Base-by-base conservation (phyloP, 2,113 vertebrate species). In the Erinaceus europaeus region DNA sequence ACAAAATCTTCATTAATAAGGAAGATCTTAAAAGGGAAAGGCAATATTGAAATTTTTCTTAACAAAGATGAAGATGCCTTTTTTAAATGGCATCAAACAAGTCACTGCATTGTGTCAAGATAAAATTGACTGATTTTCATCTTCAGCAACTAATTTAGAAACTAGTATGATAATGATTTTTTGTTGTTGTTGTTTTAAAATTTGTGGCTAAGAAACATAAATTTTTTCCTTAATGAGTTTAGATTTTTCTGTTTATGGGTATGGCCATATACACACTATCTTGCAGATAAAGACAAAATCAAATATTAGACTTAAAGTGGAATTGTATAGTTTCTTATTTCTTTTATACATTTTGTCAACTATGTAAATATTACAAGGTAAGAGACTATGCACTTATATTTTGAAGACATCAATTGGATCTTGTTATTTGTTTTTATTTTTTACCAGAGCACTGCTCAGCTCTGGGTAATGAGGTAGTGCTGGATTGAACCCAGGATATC, bases 111-210 rank as follows among this genome's bases (percentile, higher is more conserved):
- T 81, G 75, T 50, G 42, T 75, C 42, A 36, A 86, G 73, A 80
- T 85, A 88, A 86, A 89, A 83, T 82, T 32, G 87, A 53, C 57
- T 80, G 25, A 71, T 84, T 82, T 42, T 88, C 80, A 74, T 86
- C 69, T 86, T 86, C 79, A 91, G 44, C 12, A 90, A 40, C 32
- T 77, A 65, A 55, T 5, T 78, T 91, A 81, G 34, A 79, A 72
- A 77, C 71, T 75, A 72, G 9, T 86, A 1, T 83, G 4, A 17
- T 27, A 78, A 4, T 32, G 1, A 27, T 53, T 84, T 55, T 73
- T 64, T 50, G 9, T 32, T 52, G n/a, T 61, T 57, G 4, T 57
- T 57, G n/a, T 27, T 57, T 57, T 18, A 27, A 11, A 27, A 11
- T 55, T 55, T 25, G n/a, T n/a, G n/a, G n/a, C n/a, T n/a, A n/a